Evolutionary conservation across 2,797 vertebrate species (phyloP).

Genomic region (Oreortyx pictus): DNA sequence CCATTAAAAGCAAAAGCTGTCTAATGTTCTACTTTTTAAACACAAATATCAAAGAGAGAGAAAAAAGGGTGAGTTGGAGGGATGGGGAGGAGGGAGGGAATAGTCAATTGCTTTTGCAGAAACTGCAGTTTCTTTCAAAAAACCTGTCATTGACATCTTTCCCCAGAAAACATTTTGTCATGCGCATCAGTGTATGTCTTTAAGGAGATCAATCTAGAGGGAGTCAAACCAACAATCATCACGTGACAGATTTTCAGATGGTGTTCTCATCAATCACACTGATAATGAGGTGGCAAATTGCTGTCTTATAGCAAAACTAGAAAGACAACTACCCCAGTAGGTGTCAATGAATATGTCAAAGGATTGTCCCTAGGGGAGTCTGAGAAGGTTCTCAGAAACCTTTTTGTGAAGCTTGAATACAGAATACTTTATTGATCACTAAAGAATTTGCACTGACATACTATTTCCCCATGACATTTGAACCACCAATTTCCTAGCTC

Average conservation of each 20-base stretch:
- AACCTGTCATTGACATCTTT: conserved; percentile 47
- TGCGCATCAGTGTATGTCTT: conserved; percentile 60
- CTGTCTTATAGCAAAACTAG: conserved; percentile 79
- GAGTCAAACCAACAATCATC: conserved; percentile 66
- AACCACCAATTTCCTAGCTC: conserved; percentile 59
- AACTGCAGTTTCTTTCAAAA: conserved; percentile 80
- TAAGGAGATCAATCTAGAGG: conserved; percentile 49
- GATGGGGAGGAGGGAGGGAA: conserved; percentile 12
- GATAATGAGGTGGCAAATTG: conserved; percentile 86
- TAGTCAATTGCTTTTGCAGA: conserved; percentile 77
- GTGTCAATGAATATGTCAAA: conserved; percentile 77
- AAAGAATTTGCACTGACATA: conserved; percentile 79
- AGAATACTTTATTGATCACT: conserved; percentile 81
- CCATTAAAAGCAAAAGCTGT: conserved; percentile 25
- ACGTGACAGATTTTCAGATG: conserved; percentile 69
- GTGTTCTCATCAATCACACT: conserved; percentile 80
- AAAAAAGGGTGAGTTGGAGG: conserved; percentile 37
- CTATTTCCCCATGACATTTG: conserved; percentile 76
- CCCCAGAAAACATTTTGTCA: conserved; percentile 71
- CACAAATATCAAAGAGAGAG: conserved; percentile 58
- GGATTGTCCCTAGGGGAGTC: conserved; percentile 65
- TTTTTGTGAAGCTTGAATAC: conserved; percentile 80
- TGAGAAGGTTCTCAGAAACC: conserved; percentile 63
- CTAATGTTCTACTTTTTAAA: conserved; percentile 40
- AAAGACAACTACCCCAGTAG: conserved; percentile 76